A percentile compares a stretch with the other conserved stretches of the same genome.
Conservation (phyloP, 2,888 invertebrate species). For the Argyresthia goedartella region DNA sequence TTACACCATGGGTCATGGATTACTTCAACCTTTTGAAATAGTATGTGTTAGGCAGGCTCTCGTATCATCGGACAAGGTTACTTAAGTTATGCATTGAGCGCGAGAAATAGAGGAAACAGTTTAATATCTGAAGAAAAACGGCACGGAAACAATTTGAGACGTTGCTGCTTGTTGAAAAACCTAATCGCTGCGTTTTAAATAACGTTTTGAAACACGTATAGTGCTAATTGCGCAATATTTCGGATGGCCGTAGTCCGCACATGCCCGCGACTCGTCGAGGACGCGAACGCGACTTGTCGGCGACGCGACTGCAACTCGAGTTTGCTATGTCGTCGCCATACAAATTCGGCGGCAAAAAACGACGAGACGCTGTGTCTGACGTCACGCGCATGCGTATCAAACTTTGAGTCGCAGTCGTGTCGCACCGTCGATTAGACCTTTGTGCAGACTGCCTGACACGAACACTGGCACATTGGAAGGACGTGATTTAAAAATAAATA, state of each 20-base stretch:
- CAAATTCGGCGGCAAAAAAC: no score
- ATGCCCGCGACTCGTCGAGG: no score
- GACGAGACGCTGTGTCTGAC: no score
- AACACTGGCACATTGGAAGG: not conserved
- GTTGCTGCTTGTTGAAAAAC: conserved; percentile 13
- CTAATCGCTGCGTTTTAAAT: conserved; percentile 4
- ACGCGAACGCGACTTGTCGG: no score
- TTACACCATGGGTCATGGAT: not conserved
- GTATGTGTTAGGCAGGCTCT: not conserved
- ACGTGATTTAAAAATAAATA: not conserved
- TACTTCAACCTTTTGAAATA: conserved; percentile 14
- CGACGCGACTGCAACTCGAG: no score
- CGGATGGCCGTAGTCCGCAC: no score
- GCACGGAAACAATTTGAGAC: conserved; percentile 8
- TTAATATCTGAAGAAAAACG: not conserved
- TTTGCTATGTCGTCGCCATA: no score
- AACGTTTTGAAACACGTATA: conserved; percentile 5
- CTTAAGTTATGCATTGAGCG: conserved; percentile 6
- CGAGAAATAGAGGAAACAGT: conserved; percentile 15
- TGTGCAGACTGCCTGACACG: no score
- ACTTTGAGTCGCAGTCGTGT: no score
- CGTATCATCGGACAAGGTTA: not conserved
- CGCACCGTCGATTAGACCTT: no score
- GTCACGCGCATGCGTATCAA: no score
- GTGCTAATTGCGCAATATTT: no score